Conservation (phyloP, 2,797 vertebrate genomes). For the Takifugu ocellatus region DNA sequence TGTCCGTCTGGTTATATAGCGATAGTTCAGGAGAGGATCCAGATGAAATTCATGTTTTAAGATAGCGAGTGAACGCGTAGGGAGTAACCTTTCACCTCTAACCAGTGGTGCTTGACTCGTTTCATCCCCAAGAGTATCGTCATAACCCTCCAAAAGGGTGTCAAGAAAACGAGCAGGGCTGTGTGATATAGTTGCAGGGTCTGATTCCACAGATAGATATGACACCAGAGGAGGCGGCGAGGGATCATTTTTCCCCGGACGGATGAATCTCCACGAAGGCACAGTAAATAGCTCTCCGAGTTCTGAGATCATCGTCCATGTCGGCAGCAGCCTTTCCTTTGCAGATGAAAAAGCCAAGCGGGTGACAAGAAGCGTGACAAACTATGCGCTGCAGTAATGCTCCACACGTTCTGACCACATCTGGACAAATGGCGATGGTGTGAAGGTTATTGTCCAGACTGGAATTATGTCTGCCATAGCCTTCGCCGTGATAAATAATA, state of each 20-base stretch:
- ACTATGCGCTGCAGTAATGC: conserved; percentile 46
- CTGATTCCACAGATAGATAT: conserved; percentile 66
- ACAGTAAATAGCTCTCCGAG: conserved; percentile 70
- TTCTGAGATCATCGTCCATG: conserved; percentile 41
- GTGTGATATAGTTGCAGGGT: conserved; percentile 70
- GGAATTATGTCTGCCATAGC: conserved; percentile 54
- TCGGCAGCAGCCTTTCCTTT: conserved; percentile 47
- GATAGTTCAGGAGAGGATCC: no score
- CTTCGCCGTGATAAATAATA: conserved; percentile 48
- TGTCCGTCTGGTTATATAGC: no score
- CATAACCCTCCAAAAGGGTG: conserved; percentile 28
- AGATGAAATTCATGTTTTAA: conserved; percentile 25
- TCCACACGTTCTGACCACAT: conserved; percentile 39
- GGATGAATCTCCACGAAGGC: conserved; percentile 60
- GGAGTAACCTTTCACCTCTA: conserved; percentile 75
- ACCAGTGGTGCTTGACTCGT: conserved; percentile 77
- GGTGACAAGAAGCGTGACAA: conserved; percentile 59
- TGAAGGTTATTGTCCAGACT: conserved; percentile 60
- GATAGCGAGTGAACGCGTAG: conserved; percentile 27
- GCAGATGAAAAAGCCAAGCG: conserved; percentile 64
- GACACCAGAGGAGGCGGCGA: conserved; percentile 54
- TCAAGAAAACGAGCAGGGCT: conserved; percentile 33
- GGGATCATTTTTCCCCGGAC: conserved; percentile 73
- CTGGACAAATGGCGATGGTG: conserved; percentile 61
- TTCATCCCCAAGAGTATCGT: conserved; percentile 70